These are phyloP conservation scores for Centrocercus urophasianus DNA, from an alignment of 2,113 vertebrate genomes.

Conservation along the genomic window DNA sequence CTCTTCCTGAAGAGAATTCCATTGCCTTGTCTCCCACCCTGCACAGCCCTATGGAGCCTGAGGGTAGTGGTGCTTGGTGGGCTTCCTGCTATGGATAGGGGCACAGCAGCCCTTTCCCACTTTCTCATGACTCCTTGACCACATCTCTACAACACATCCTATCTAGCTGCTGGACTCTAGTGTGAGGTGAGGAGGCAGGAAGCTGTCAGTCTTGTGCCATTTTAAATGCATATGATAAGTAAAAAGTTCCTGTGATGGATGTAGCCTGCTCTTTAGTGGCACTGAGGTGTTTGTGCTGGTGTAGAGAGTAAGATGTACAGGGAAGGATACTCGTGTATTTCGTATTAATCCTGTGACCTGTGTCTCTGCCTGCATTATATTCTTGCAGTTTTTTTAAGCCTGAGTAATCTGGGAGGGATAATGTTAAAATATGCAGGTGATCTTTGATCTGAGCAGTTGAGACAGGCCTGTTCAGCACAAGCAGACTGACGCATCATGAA, in stretches of 20 bases:
- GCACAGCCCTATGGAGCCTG: not conserved
- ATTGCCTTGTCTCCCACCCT: not conserved
- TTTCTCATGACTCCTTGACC: not conserved
- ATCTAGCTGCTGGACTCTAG: not conserved
- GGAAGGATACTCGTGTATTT: not conserved
- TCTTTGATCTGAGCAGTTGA: not conserved
- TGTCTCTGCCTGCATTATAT: not conserved
- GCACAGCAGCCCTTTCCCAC: not conserved
- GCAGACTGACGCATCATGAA: not conserved
- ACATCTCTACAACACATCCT: not conserved
- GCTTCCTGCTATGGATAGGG: not conserved
- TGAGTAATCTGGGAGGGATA: not conserved
- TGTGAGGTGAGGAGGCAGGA: not conserved
- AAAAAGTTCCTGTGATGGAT: not conserved
- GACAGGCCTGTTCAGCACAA: not conserved
- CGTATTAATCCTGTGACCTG: not conserved
- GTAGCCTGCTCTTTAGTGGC: not conserved
- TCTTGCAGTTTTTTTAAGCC: not conserved
- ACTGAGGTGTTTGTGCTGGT: not conserved
- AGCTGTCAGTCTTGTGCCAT: not conserved
- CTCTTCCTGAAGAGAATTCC: not conserved
- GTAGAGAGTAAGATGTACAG: not conserved
- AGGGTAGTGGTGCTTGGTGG: rapidly evolving
- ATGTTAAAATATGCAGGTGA: not conserved
- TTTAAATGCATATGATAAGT: not conserved